These are phyloP conservation scores for Protodeltote pygarga DNA, from an alignment of 2,888 invertebrate genomes.

Conservation along the genomic window DNA sequence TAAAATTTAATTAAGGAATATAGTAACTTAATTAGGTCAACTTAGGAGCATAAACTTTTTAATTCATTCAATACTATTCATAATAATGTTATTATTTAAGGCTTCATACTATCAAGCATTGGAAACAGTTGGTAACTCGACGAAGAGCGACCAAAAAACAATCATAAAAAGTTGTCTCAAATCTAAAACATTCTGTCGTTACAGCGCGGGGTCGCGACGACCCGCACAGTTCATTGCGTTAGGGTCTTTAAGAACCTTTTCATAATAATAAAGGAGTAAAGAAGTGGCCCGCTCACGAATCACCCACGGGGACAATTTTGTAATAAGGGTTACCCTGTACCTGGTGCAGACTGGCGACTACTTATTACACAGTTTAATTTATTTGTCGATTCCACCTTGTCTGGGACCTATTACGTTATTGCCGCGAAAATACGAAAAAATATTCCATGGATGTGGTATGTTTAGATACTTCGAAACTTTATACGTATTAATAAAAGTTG, in stretches of 20 bases:
- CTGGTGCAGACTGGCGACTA: conserved; percentile 67
- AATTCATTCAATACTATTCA: too few relatives aligned
- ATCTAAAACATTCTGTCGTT: too few relatives aligned
- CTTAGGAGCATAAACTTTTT: too few relatives aligned
- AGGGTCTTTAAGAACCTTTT: conserved; percentile 23
- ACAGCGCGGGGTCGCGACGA: background rate
- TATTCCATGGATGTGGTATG: conserved; percentile 35
- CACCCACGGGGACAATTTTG: conserved; percentile 73
- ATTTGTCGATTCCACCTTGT: conserved; percentile 72
- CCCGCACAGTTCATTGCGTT: background rate
- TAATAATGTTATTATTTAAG: too few relatives aligned
- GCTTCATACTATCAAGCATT: too few relatives aligned
- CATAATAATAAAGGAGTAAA: conserved; percentile 58
- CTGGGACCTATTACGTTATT: conserved; percentile 65
- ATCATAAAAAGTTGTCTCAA: too few relatives aligned
- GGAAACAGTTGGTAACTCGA: too few relatives aligned
- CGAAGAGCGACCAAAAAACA: too few relatives aligned
- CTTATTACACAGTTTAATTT: conserved; percentile 80
- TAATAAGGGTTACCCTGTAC: conserved; percentile 71
- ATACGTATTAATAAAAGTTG: too few relatives aligned
- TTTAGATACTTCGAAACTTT: too few relatives aligned
- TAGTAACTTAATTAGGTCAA: too few relatives aligned
- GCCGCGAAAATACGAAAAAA: conserved; percentile 4
- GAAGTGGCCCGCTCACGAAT: conserved; percentile 71
- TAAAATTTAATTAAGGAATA: too few relatives aligned